Percentiles rank a stretch among this genome's conserved stretches.
phyloP scores from a whole-genome alignment of 1,140 invertebrate species.

The Monomorium pharaonis region DNA sequence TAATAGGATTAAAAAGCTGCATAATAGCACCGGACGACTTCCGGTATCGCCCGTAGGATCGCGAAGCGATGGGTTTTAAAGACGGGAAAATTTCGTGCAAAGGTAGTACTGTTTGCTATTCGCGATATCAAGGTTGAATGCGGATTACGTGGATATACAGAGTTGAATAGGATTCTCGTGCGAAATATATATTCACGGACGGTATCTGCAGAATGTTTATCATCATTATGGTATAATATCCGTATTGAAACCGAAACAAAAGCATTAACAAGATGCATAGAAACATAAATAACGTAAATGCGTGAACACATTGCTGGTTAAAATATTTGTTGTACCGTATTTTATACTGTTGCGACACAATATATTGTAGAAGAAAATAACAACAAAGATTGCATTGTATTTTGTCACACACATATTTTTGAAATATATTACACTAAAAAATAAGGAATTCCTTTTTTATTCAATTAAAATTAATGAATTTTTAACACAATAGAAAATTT shows the following conservation, averaged over 20 bases:
- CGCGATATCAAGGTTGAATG: slow-evolving; percentile 32
- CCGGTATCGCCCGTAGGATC: slow-evolving; percentile 21
- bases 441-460: neutral
- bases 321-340: neutral
- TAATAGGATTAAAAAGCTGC: slow-evolving; percentile 51
- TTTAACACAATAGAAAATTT: neutral
- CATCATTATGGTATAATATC: slow-evolving; percentile 21
- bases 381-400: neutral
- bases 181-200: slow-evolving; percentile 20
- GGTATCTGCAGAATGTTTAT: slow-evolving; percentile 30
- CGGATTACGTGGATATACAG: slow-evolving; percentile 17
- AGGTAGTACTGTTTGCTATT: neutral
- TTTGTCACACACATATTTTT: neutral
- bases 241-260: slow-evolving; percentile 3
- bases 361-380: neutral
- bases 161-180: slow-evolving; percentile 16
- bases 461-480: neutral
- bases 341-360: neutral
- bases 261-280: neutral
- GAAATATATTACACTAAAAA: neutral
- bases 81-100: slow-evolving; percentile 10
- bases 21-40: slow-evolving; percentile 39
- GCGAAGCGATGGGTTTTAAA: slow-evolving; percentile 14
- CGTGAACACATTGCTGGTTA: neutral
- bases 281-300: neutral